Evolutionary conservation across 2,113 vertebrate species (phyloP).

Genomic region (Cepphus grylle): DNA sequence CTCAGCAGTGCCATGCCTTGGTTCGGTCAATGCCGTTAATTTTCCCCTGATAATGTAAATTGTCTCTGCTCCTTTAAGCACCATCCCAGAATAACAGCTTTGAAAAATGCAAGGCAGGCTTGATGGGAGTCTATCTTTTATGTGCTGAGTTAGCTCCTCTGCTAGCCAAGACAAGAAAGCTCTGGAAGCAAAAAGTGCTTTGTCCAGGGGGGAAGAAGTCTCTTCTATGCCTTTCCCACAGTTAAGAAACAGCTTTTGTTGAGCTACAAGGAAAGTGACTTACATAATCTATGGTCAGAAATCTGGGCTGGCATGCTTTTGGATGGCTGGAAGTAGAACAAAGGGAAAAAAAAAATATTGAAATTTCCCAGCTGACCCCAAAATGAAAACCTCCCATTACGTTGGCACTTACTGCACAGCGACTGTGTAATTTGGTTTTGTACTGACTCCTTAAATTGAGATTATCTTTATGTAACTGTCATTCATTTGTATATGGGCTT

Average conservation of each 20-base stretch:
- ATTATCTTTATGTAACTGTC: slow-evolving; percentile 1
- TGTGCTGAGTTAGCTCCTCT: slow-evolving; percentile 38
- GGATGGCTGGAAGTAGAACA: slow-evolving; percentile 25
- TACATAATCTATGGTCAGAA: slow-evolving; percentile 3
- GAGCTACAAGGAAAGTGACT: neutral
- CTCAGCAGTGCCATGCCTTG: neutral
- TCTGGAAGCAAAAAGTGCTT: neutral
- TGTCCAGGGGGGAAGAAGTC: slow-evolving; percentile 8
- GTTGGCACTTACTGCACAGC: neutral
- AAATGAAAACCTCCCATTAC: slow-evolving; percentile 17
- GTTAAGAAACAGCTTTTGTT: slow-evolving; percentile 2
- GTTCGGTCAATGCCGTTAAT: neutral
- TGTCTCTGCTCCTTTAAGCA: neutral
- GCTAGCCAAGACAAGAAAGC: slow-evolving; percentile 6
- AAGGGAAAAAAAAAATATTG: neutral
- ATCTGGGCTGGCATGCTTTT: neutral
- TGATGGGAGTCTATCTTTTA: neutral
- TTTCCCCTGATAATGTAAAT: neutral
- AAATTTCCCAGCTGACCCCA: neutral
- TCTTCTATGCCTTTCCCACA: slow-evolving; percentile 18
- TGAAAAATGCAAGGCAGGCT: neutral
- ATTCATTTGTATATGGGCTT: neutral
- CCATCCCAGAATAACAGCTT: neutral
- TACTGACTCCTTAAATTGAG: neutral
- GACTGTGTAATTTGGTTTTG: slow-evolving; percentile 18